Percentiles rank a stretch among this genome's conserved stretches.
Evolutionary conservation across 2,888 invertebrate genomes (phyloP).

Genomic region (Eupeodes luniger): DNA sequence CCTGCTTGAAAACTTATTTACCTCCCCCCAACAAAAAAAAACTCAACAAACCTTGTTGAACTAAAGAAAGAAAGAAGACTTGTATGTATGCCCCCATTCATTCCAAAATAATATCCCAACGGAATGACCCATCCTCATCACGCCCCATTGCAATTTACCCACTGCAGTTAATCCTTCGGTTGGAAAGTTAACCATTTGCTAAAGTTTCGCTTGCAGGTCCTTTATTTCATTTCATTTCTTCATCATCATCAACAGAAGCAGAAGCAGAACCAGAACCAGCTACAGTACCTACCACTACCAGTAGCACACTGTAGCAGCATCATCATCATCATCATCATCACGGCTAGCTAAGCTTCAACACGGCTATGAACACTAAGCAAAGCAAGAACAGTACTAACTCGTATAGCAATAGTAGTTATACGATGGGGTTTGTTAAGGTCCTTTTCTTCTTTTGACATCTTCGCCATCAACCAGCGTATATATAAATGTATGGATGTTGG

Average conservation of each 20-base stretch:
- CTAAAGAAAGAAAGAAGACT: slow-evolving; percentile 14
- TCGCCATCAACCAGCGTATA: slow-evolving; percentile 20
- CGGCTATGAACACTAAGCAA: slow-evolving; percentile 19
- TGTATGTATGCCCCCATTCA: not conserved
- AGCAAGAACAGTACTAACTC: too few relatives aligned
- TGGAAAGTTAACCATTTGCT: slow-evolving; percentile 74
- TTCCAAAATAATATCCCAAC: slow-evolving; percentile 61
- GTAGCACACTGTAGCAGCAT: not conserved
- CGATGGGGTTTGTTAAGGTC: slow-evolving; percentile 63
- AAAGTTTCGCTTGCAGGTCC: slow-evolving; percentile 74
- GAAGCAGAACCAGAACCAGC: not conserved
- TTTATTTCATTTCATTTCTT: slow-evolving; percentile 72
- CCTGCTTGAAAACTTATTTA: not conserved
- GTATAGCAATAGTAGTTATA: slow-evolving; percentile 20
- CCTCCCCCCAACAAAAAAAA: not conserved
- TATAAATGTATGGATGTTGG: too few relatives aligned
- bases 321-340: slow-evolving; percentile 37
- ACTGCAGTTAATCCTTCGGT: slow-evolving; percentile 76
- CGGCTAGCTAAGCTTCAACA: slow-evolving; percentile 12
- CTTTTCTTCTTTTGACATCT: slow-evolving; percentile 55
- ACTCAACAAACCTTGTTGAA: slow-evolving; percentile 38
- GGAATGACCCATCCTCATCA: slow-evolving; percentile 59
- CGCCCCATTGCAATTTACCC: slow-evolving; percentile 72
- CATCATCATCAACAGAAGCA: slow-evolving; percentile 47
- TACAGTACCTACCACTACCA: too few relatives aligned